These are phyloP conservation scores for Erinaceus europaeus DNA, from an alignment of 2,113 vertebrate species.

Conservation along the genomic window DNA sequence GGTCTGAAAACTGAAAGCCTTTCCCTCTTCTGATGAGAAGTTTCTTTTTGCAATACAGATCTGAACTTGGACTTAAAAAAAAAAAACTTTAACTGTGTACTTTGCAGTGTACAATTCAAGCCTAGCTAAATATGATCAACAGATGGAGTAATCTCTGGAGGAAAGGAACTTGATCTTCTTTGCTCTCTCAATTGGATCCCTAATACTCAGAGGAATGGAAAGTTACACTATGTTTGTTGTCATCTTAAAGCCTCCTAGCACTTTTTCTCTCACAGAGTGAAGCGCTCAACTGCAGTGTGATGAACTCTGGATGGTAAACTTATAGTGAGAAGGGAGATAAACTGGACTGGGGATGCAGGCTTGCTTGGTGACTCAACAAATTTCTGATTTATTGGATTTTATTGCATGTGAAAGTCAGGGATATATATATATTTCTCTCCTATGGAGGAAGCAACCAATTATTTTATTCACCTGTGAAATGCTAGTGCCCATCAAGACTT, in stretches of 20 bases:
- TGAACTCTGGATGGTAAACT: background rate
- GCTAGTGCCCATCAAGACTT: background rate
- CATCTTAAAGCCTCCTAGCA: background rate
- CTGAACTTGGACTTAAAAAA: background rate
- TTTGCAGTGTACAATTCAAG: background rate
- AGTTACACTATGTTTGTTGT: background rate
- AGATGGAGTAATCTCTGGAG: background rate
- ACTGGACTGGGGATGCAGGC: background rate
- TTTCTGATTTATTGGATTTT: background rate
- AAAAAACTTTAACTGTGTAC: background rate
- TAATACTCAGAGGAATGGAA: background rate
- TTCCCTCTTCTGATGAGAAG: background rate
- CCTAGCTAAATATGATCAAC: background rate
- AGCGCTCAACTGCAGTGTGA: background rate
- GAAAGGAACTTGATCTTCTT: background rate
- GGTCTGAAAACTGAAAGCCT: background rate
- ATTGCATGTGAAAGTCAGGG: background rate
- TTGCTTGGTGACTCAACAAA: background rate
- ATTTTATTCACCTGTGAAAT: background rate
- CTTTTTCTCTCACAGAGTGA: background rate
- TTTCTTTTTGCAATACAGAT: background rate
- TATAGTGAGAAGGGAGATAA: background rate
- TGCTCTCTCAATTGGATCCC: background rate
- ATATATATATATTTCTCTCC: background rate
- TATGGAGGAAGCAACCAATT: background rate